These are phyloP conservation scores for Epicauta chinensis DNA, from an alignment of 1,140 invertebrate species.

Conservation along the genomic window DNA sequence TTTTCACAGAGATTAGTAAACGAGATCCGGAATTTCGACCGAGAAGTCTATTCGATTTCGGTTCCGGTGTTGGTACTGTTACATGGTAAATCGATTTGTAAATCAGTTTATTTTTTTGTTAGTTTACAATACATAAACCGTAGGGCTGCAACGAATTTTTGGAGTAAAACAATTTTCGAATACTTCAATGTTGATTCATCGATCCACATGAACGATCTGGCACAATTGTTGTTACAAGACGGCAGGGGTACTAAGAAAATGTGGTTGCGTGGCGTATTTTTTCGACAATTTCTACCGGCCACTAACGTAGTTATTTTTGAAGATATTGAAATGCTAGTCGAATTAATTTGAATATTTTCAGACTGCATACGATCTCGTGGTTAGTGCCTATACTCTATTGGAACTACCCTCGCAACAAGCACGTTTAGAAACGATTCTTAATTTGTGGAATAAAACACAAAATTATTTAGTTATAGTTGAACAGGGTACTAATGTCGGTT, in stretches of 20 bases:
- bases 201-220: conserved; percentile 70
- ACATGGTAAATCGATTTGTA: conserved; percentile 54
- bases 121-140: conserved; percentile 17
- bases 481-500: conserved; percentile 74
- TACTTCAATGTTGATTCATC: conserved; percentile 79
- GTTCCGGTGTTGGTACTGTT: conserved; percentile 79
- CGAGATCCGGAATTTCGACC: conserved; percentile 65
- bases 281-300: conserved; percentile 75
- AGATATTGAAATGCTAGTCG: too few species aligned
- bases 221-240: conserved; percentile 60
- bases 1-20: conserved; percentile 67
- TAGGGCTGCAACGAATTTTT: conserved; percentile 65
- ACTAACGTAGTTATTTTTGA: conserved; percentile 46
- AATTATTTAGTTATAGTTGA: conserved; percentile 80
- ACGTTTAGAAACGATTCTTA: conserved; percentile 64
- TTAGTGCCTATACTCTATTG: conserved; percentile 74
- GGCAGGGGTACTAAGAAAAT: conserved; percentile 54
- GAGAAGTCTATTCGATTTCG: conserved; percentile 78
- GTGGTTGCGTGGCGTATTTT: conserved; percentile 57
- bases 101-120: neutral
- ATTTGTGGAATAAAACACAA: conserved; percentile 81
- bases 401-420: conserved; percentile 63
- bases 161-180: conserved; percentile 67
- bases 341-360: conserved; percentile 41
- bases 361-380: conserved; percentile 70